A percentile compares a stretch with the other conserved stretches of the same genome.
Conservation (phyloP, 2,888 invertebrate genomes). For the Cataglyphis rosenhaueri region DNA sequence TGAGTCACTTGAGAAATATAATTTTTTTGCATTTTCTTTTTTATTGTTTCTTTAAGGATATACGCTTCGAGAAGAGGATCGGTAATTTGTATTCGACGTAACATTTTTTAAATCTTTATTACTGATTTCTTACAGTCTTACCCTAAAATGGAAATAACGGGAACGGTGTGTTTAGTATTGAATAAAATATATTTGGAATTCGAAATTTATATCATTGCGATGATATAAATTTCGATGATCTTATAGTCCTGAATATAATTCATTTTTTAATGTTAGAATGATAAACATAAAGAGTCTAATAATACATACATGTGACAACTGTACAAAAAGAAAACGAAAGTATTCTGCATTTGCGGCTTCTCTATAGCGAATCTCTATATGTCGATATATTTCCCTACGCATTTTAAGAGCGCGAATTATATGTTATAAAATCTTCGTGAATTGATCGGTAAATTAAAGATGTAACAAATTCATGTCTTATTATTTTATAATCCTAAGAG, state of each 20-base stretch:
- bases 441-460: constrained; percentile 38
- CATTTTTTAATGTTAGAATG: constrained; percentile 30
- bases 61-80: constrained; percentile 2
- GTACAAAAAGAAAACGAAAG: constrained; percentile 41
- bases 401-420: constrained; percentile 16
- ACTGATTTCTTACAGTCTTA: constrained; percentile 51
- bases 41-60: not conserved
- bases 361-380: not conserved
- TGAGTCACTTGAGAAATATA: not conserved
- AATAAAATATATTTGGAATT: constrained; percentile 81
- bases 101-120: constrained; percentile 46
- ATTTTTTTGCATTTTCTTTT: not conserved
- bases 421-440: constrained; percentile 25
- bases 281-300: constrained; percentile 6
- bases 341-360: constrained; percentile 28
- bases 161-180: constrained; percentile 70
- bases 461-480: constrained; percentile 33
- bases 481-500: constrained; percentile 30
- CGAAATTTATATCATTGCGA: constrained; percentile 69
- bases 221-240: constrained; percentile 27
- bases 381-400: constrained; percentile 6
- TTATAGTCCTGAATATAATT: constrained; percentile 39
- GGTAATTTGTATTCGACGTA: constrained; percentile 1
- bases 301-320: constrained; percentile 29
- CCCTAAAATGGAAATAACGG: constrained; percentile 45